A percentile compares a stretch with the other conserved stretches of the same genome.
phyloP scores from a whole-genome alignment of 1,140 invertebrate genomes.

The Leptopilina boulardi region DNA sequence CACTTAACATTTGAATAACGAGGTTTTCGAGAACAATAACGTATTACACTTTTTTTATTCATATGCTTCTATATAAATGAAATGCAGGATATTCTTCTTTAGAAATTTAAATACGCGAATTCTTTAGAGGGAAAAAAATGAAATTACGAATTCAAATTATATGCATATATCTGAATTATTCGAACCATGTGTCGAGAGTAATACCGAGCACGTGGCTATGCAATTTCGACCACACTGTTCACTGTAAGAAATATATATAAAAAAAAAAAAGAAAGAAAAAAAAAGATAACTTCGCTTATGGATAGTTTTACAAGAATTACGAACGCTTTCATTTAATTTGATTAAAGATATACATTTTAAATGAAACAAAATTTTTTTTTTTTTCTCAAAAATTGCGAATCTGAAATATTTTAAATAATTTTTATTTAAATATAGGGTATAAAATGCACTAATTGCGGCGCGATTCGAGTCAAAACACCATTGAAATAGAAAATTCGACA shows the following conservation, averaged over 20 bases:
- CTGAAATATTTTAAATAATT: not conserved
- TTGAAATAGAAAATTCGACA: too few species aligned
- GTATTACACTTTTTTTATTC: constrained; percentile 11
- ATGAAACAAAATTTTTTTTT: not conserved
- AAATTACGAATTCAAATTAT: constrained; percentile 27
- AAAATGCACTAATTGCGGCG: too few species aligned
- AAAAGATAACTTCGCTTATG: constrained; percentile 3
- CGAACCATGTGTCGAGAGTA: constrained; percentile 31
- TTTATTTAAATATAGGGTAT: too few species aligned
- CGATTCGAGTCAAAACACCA: too few species aligned
- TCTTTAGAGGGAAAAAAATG: constrained; percentile 18
- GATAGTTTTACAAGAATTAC: constrained; percentile 15
- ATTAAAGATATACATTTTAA: not conserved
- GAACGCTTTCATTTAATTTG: not conserved
- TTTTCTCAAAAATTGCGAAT: not conserved
- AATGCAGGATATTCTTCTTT: constrained; percentile 14
- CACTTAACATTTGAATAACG: constrained; percentile 2
- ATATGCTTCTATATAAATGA: not conserved
- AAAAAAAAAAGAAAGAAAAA: too few species aligned
- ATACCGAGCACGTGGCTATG: constrained; percentile 15
- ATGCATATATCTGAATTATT: constrained; percentile 32
- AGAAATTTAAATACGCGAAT: constrained; percentile 22
- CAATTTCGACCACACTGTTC: constrained; percentile 31
- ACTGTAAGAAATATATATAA: not conserved
- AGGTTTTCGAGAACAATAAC: constrained; percentile 17